Evolutionary conservation across 2,888 invertebrate species (phyloP), one percentile per base, ranked within the genome.

Genomic region (Drosophila histrio): DNA sequence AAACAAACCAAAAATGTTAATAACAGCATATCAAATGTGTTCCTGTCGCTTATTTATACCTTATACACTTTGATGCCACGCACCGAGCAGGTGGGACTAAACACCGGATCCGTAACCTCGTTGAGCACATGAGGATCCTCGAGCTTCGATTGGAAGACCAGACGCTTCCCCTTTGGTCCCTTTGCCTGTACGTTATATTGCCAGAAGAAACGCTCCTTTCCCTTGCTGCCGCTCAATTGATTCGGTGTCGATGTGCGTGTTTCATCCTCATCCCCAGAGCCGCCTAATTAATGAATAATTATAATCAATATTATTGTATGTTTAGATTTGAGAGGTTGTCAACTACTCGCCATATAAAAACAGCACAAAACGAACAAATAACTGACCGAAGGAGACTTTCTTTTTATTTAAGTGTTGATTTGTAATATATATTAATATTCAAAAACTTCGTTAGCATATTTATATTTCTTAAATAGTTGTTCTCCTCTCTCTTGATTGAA

Each of bases 111-210:
- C 47, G 97, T 97, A 52, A 98, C 95, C 91, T 96, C 96, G 89
- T 97, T 96, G 68, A 98, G 93, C 39, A 96, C 94, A 92, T 99
- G 98, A 7, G 99, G 98, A 93, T 99, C 98, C 89, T 96, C 96
- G 36, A 96, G 94, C 89, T 96, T 96, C 49, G 96, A 95, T 91
- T 96, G 96, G 83, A 97, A 93, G 46, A 97, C 95, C 68, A 97
- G 93, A 71, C 97, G 93, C 91, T 98, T 97, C 38, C 98, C 98
- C 92, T 99, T 98, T 4, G 99, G 98, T 1, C 99, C 98, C 92
- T 99, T 98, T 1, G 98, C 97, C 92, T 99, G 99, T 0, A 98
- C 97, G 93, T 99, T 99, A 92, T 99, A 99, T 91, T 99, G 99
- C 99, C 99, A 99, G 91, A 99, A 99, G 92, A 94, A 98, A 67